Percentiles rank a stretch among this genome's conserved stretches.
Conservation (phyloP, 1,140 invertebrate genomes). For the Drosophila kepulauana region DNA sequence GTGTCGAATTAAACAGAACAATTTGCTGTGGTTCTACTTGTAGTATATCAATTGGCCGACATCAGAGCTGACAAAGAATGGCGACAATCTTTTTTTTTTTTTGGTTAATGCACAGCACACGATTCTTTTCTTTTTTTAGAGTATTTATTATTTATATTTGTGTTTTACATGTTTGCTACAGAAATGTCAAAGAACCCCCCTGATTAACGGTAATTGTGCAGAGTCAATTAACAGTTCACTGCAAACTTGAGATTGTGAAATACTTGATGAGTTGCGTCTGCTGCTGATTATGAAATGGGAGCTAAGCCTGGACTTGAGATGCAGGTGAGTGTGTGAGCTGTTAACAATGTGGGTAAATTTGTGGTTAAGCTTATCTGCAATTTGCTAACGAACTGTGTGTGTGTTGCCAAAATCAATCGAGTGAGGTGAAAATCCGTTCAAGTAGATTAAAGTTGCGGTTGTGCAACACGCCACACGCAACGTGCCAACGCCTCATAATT, state of each 20-base stretch:
- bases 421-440: constrained; percentile 25
- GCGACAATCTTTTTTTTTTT: background rate
- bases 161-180: background rate
- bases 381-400: constrained; percentile 45
- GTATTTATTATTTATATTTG: background rate
- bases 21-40: constrained; percentile 34
- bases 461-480: constrained; percentile 72
- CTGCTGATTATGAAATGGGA: constrained; percentile 22
- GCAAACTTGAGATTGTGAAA: constrained; percentile 32
- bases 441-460: constrained; percentile 61
- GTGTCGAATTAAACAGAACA: constrained; percentile 54
- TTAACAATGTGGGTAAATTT: constrained; percentile 47
- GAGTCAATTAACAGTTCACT: constrained; percentile 30
- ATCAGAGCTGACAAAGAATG: background rate
- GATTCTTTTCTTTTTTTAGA: background rate
- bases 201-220: constrained; percentile 35
- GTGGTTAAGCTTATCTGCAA: constrained; percentile 45
- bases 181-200: constrained; percentile 19
- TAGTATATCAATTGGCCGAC: constrained; percentile 22
- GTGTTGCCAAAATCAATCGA: constrained; percentile 28
- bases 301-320: constrained; percentile 22
- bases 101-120: background rate
- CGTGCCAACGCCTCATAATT: constrained; percentile 66
- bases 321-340: constrained; percentile 11
- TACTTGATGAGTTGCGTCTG: constrained; percentile 26